A percentile compares a stretch with the other conserved stretches of the same genome.
phyloP scores from a whole-genome alignment of 2,797 vertebrate genomes.

The Rhabdophis nuchalis region DNA sequence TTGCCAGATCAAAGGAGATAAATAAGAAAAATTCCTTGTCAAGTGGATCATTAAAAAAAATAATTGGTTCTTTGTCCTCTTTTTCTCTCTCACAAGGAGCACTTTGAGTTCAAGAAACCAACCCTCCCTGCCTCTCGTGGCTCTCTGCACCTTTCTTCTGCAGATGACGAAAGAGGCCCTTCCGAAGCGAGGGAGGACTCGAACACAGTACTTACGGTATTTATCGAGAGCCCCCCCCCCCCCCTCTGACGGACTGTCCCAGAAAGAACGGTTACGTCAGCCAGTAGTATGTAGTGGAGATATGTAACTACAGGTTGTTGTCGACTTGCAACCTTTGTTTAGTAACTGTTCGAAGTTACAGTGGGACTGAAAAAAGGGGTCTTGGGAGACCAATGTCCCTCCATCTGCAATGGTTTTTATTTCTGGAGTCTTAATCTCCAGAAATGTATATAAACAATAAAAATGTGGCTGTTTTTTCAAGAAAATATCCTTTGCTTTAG shows the following conservation, averaged over 20 bases:
- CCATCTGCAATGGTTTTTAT: no score
- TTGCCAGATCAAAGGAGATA: neutral
- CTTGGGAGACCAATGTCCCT: no score
- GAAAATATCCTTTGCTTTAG: neutral
- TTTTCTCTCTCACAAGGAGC: conserved; percentile 69
- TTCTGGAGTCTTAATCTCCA: no score
- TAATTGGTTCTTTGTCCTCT: accelerated
- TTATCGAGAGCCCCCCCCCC: neutral
- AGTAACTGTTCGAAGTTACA: no score
- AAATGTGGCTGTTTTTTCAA: neutral
- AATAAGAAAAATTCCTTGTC: neutral
- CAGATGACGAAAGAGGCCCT: conserved; percentile 67
- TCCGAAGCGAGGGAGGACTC: conserved; percentile 79
- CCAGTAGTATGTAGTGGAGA: no score
- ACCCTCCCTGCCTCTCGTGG: conserved; percentile 77
- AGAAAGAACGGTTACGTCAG: neutral
- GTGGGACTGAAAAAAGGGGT: no score
- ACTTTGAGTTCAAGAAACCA: conserved; percentile 95
- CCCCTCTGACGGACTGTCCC: neutral
- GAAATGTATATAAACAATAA: no score
- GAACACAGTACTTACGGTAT: conserved; percentile 78
- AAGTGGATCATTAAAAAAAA: neutral
- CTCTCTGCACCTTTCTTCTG: conserved; percentile 62
- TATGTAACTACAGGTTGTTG: neutral
- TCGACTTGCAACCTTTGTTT: no score